Percentiles rank a stretch among this genome's conserved stretches.
phyloP scores from a whole-genome alignment of 1,140 invertebrate species.

The Drosophila albomicans region DNA sequence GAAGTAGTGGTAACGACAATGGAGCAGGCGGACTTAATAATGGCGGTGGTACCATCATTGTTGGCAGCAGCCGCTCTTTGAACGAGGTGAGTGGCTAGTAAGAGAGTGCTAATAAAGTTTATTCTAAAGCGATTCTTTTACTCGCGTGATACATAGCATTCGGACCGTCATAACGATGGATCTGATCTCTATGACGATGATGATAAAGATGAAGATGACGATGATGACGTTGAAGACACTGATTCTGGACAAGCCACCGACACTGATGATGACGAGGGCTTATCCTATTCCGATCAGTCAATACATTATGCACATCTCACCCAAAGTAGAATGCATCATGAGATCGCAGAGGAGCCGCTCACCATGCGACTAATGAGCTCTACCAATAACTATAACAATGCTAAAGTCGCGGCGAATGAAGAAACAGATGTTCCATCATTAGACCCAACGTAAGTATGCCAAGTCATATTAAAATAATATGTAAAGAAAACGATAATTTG shows the following conservation, averaged over 20 bases:
- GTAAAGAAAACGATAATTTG: neutral
- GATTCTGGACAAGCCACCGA: conserved; percentile 73
- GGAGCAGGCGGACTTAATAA: conserved; percentile 41
- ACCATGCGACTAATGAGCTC: conserved; percentile 66
- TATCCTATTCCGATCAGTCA: conserved; percentile 76
- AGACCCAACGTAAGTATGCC: conserved; percentile 76
- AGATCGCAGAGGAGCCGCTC: conserved; percentile 67
- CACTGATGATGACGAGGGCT: conserved; percentile 68
- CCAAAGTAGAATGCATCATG: conserved; percentile 73
- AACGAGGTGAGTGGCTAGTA: conserved; percentile 60
- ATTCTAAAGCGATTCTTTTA: neutral
- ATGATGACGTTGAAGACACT: conserved; percentile 68
- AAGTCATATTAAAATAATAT: neutral
- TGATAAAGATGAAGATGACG: conserved; percentile 56
- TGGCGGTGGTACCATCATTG: conserved; percentile 75
- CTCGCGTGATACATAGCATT: conserved; percentile 52
- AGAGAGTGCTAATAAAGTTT: neutral
- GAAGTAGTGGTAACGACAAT: conserved; percentile 17
- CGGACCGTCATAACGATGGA: conserved; percentile 69
- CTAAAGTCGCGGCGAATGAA: conserved; percentile 9
- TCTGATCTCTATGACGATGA: conserved; percentile 68
- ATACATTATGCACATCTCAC: conserved; percentile 72
- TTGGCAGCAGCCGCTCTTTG: conserved; percentile 74
- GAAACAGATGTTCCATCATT: conserved; percentile 59
- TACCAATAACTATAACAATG: conserved; percentile 59